Evolutionary conservation across 35 echinoderm and acorn worm genomes (phyloP).

Genomic region (Nesometra sesokonis): DNA sequence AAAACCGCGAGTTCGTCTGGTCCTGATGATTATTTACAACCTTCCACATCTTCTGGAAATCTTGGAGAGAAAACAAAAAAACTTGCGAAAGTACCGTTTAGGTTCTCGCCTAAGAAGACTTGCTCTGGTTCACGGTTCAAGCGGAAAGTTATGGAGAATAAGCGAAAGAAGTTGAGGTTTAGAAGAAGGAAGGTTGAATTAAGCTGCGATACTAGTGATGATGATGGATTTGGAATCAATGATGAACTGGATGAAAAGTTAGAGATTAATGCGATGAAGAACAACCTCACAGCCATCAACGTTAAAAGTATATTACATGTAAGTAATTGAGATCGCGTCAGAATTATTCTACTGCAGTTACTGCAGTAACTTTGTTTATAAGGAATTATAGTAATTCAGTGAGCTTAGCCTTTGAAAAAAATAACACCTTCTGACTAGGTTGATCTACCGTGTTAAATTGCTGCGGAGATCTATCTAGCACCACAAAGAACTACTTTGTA

Average conservation of each 20-base stretch:
- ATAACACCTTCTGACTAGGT: no score
- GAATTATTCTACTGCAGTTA: background rate
- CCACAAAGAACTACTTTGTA: no score
- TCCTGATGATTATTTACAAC: background rate
- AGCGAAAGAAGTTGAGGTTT: background rate
- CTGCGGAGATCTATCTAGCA: no score
- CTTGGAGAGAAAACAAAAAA: background rate
- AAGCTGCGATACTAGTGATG: background rate
- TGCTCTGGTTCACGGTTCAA: background rate
- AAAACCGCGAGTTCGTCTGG: background rate
- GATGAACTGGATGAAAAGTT: conserved; percentile 62
- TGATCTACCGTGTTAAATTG: no score
- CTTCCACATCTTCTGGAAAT: background rate
- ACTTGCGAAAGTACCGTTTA: background rate
- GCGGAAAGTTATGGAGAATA: background rate
- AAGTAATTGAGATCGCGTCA: conserved; percentile 12
- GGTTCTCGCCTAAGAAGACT: background rate
- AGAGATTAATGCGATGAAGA: conserved; percentile 74
- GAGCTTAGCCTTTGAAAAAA: no score
- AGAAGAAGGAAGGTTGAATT: background rate
- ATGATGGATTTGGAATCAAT: conserved; percentile 29
- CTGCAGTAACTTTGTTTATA: background rate
- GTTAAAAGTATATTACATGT: conserved; percentile 95
- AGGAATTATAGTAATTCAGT: background rate
- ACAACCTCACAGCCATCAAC: conserved; percentile 86